phyloP scores from a whole-genome alignment of 1,140 invertebrate genomes.

The Drosophila nannoptera region DNA sequence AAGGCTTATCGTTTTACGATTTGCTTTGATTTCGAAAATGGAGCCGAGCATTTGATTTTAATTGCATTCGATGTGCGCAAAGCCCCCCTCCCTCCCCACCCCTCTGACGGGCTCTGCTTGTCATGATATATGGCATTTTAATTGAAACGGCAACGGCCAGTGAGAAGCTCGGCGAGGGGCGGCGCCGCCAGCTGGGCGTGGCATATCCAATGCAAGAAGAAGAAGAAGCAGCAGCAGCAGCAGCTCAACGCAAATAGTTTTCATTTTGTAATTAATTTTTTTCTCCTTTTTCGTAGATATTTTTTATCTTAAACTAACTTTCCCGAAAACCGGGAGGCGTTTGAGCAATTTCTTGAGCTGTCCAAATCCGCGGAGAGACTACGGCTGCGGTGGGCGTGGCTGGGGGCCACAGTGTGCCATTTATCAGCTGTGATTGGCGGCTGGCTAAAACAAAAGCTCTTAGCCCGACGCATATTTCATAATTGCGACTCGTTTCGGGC shows the following conservation, averaged over 20 bases:
- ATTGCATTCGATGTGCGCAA: conserved; percentile 70
- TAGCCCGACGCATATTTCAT: too few species aligned
- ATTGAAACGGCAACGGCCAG: conserved; percentile 66
- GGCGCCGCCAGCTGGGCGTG: conserved; percentile 1
- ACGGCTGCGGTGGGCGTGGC: conserved; percentile 1
- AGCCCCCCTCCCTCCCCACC: not conserved
- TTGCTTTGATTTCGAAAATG: conserved; percentile 68
- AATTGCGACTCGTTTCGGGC: too few species aligned
- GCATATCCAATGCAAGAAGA: conserved; percentile 51
- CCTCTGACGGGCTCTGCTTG: not conserved
- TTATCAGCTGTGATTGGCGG: conserved; percentile 25
- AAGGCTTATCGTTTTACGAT: conserved; percentile 68
- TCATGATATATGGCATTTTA: conserved; percentile 73
- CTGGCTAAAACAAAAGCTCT: not conserved
- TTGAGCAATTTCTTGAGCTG: conserved; percentile 23
- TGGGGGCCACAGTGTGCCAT: conserved; percentile 7
- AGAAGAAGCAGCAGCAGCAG: too few species aligned
- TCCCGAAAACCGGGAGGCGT: conserved; percentile 23
- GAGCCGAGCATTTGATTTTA: conserved; percentile 67
- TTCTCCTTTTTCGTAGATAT: conserved; percentile 9
- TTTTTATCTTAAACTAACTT: not conserved
- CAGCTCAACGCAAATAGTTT: conserved; percentile 41
- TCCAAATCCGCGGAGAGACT: not conserved
- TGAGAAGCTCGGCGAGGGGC: not conserved
- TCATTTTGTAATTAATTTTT: conserved; percentile 34